Percentiles rank a stretch among this genome's conserved stretches.
Evolutionary conservation across 2,797 vertebrate genomes (phyloP).

Genomic region (Artibeus jamaicensis): DNA sequence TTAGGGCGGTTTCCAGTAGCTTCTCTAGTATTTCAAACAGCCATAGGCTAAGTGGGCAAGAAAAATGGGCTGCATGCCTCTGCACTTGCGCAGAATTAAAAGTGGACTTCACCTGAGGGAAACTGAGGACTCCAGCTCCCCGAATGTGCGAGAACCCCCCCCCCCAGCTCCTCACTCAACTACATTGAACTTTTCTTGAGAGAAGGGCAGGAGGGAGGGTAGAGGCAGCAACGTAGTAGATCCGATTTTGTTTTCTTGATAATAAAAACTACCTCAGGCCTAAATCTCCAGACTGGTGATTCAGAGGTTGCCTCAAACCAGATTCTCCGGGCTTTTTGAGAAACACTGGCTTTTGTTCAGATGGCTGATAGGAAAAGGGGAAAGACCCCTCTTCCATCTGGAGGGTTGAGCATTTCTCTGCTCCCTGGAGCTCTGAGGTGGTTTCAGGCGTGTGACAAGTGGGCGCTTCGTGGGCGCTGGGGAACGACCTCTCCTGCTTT

Average conservation of each 20-base stretch:
- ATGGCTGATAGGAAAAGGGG: not conserved
- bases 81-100: not conserved
- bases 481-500: not conserved
- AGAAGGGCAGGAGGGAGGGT: not conserved
- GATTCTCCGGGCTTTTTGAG: not conserved
- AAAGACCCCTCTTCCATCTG: not conserved
- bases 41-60: not conserved
- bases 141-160: fast-evolving
- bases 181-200: not conserved
- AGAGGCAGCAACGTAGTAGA: not conserved
- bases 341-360: not conserved
- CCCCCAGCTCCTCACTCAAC: not conserved
- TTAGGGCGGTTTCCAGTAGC: not conserved
- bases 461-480: not conserved
- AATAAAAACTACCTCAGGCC: not conserved
- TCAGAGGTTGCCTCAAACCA: not conserved
- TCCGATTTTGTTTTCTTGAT: not conserved
- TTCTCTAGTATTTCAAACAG: not conserved
- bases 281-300: too few species aligned
- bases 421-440: not conserved
- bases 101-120: too few species aligned
- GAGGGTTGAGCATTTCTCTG: not conserved
- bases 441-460: not conserved
- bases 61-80: not conserved
- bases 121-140: not conserved